phyloP scores from a whole-genome alignment of 2,797 vertebrate genomes.

The Petrocephalus sullivani region DNA sequence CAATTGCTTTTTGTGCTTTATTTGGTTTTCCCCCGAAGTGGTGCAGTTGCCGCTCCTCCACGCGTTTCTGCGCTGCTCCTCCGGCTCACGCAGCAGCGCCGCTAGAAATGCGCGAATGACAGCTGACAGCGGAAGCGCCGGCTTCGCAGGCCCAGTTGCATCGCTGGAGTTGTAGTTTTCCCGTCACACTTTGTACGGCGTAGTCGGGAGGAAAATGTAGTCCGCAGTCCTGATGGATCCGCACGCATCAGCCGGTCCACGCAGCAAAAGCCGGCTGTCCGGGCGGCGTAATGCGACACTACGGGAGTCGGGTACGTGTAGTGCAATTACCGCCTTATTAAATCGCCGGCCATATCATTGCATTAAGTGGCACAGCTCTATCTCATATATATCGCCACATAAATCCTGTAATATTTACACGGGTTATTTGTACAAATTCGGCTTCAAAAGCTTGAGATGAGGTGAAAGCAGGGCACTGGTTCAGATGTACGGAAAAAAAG shows the following conservation, averaged over 20 bases:
- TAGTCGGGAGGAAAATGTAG: conserved; percentile 3
- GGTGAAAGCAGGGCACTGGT: background rate
- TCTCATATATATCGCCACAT: background rate
- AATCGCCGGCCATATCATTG: background rate
- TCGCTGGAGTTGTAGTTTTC: conserved; percentile 22
- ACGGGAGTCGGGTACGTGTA: background rate
- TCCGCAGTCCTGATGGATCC: background rate
- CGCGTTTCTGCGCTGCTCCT: background rate
- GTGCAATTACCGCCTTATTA: background rate
- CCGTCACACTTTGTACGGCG: background rate
- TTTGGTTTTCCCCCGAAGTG: background rate
- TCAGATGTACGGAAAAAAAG: background rate
- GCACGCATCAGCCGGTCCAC: background rate
- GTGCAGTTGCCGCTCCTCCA: background rate
- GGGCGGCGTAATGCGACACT: background rate
- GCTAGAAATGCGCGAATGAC: conserved; percentile 14
- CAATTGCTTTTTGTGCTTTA: background rate
- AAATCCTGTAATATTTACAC: background rate
- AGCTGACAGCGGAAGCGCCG: conserved; percentile 15
- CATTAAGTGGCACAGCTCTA: background rate
- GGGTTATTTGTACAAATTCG: background rate
- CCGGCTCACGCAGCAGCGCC: background rate
- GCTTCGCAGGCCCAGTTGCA: background rate
- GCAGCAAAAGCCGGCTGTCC: background rate
- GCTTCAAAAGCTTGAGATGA: background rate